A percentile compares a stretch with the other conserved stretches of the same genome.
Conservation (phyloP, 2,113 vertebrate species). For the Acrocephalus arundinaceus region DNA sequence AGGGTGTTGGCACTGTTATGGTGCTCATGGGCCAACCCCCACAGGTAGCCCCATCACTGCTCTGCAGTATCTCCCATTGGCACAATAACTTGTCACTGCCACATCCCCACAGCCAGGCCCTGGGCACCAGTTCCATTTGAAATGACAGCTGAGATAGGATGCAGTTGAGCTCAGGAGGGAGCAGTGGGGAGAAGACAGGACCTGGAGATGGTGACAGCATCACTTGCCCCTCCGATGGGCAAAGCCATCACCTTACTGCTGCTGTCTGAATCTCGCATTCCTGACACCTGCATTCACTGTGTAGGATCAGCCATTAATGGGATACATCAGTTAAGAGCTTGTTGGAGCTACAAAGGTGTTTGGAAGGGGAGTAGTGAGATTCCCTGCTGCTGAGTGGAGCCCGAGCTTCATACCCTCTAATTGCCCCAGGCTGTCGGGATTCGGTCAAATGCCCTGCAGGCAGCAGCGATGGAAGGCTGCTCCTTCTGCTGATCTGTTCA, state of each 20-base stretch:
- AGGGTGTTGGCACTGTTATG: not conserved
- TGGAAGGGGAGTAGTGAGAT: not conserved
- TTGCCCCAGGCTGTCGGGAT: not conserved
- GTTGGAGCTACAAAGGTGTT: not conserved
- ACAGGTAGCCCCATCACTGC: not conserved
- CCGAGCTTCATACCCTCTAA: not conserved
- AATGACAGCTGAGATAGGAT: not conserved
- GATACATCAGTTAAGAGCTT: not conserved
- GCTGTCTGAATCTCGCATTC: not conserved
- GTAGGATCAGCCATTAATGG: not conserved
- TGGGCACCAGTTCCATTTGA: not conserved
- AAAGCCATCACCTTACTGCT: not conserved
- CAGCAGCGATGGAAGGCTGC: not conserved
- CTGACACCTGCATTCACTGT: not conserved
- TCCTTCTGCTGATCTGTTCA: not conserved
- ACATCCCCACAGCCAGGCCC: not conserved
- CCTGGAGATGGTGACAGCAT: not conserved
- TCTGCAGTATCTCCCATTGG: not conserved
- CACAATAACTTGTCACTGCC: not conserved
- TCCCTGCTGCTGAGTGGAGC: not conserved
- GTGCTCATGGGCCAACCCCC: not conserved
- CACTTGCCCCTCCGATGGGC: rapidly evolving
- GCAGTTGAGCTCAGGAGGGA: not conserved
- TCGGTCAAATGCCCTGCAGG: not conserved
- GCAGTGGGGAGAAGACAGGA: not conserved